Evolutionary conservation across 2,113 vertebrate species (phyloP), one percentile per base, ranked within the genome.

Genomic region (Pontoporia blainvillei): DNA sequence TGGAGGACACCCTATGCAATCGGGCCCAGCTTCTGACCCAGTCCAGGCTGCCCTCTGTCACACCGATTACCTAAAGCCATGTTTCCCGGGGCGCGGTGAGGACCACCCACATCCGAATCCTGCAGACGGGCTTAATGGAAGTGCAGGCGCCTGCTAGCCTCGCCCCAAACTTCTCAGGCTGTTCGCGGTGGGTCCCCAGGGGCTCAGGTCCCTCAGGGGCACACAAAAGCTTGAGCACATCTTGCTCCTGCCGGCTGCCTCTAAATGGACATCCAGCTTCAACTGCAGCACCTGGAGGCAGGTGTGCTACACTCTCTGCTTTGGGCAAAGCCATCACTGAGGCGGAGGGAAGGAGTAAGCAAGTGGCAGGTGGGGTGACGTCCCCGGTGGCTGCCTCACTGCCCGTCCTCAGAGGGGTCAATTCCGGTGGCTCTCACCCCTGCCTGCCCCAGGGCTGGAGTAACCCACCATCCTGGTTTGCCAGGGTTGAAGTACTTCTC

Each of bases 11-110:
- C 25, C 34, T 21, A 1, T 9, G 39, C 34, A 8, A 18, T 6
- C 57, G 0, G 2, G 27, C 5, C 49, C 59, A 0, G 34, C 54
- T 27, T 21, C 41, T 25, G 15, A 5, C 25, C 52, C 6, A 73
- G 23, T 13, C 39, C n/a, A 6, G 46, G 67, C 27, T 29, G n/a
- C 15, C 20, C 69, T 66, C 25, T 1, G 14, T 39, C 52, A 14
- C 6, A 4, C 2, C 1, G 0, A 18, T 29, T 6, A 25, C 36
- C 2, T 6, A 25, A 15, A 67, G 6, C 8, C 1, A 23, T 5
- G 34, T 39, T 66, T 61, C 82, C 21, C 0, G 0, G 36, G 54
- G 7, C 2, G 1, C 6, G 1, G 27, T 11, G 36, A 49, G n/a
- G 61, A 61, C 27, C 13, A 3, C 67, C 17, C 29, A 9, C 14